phyloP scores from a whole-genome alignment of 2,888 invertebrate species.

The Drosophila imparisetae region DNA sequence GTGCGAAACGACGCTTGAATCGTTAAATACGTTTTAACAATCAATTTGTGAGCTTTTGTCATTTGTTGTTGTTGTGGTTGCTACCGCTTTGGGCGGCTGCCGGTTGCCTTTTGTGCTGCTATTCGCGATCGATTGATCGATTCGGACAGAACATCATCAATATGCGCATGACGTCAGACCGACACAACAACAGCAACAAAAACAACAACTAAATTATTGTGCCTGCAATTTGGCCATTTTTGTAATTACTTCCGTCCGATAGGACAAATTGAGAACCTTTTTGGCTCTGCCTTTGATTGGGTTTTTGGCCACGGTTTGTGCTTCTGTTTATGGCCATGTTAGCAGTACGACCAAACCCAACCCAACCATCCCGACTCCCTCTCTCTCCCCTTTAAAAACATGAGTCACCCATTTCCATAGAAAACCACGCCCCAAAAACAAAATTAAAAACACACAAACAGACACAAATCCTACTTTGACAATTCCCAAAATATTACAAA shows the following conservation, averaged over 20 bases:
- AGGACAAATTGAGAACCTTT: constrained; percentile 36
- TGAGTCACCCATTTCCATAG: constrained; percentile 24
- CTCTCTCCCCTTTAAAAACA: not conserved
- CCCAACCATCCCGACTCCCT: too few relatives aligned
- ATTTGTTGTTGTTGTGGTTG: constrained; percentile 30
- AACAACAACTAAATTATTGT: constrained; percentile 53
- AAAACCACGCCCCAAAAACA: constrained; percentile 36
- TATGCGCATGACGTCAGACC: constrained; percentile 65
- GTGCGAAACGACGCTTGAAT: constrained; percentile 71
- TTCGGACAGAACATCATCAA: constrained; percentile 54
- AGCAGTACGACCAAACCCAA: not conserved
- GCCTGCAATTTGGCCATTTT: constrained; percentile 72
- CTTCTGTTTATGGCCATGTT: constrained; percentile 14
- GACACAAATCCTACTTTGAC: constrained; percentile 57
- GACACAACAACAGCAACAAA: constrained; percentile 37
- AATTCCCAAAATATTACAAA: constrained; percentile 36
- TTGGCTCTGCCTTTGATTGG: constrained; percentile 32
- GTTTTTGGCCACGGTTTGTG: constrained; percentile 9
- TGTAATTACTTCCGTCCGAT: constrained; percentile 67
- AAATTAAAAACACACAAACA: constrained; percentile 2
- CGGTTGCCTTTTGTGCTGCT: constrained; percentile 33
- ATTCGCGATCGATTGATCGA: constrained; percentile 38
- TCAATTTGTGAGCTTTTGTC: constrained; percentile 50
- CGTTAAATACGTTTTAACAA: constrained; percentile 65
- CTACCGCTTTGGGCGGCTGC: constrained; percentile 37